Evolutionary conservation across 2,113 vertebrate species (phyloP), one percentile per base, ranked within the genome.

Genomic region (Sciurus niger): DNA sequence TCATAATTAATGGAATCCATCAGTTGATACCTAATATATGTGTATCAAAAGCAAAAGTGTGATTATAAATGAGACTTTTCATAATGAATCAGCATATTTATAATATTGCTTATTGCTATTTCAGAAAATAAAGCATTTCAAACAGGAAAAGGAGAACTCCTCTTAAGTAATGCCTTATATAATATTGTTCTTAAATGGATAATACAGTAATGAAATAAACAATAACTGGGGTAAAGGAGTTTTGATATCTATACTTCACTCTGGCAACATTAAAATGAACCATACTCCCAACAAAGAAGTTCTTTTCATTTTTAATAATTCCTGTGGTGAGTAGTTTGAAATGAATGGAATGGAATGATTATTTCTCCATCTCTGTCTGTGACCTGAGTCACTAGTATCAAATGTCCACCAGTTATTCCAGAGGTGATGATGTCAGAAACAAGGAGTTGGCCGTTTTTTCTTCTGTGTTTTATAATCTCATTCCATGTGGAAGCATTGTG

Each of bases 271-370:
- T 92, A 95, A 91, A 95, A 92, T 72, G 96, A 95, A 95, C 73
- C 37, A 16, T n/a, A 70, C 32, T 94, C 92, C 40, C 85, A 95
- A 86, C 93, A 96, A 90, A 96, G 78, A 88, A 89, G 78, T 91
- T 90, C 79, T 96, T 97, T 96, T 90, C 93, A 90, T 95, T 97
- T 97, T 96, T 93, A 97, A 96, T 93, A 89, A 97, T 96, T 97
- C 92, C 89, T 97, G 72, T 73, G 94, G 86, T 63, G 83, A 97
- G 84, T 83, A 87, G 92, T 93, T 97, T 72, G 90, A 96, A 97
- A 92, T 90, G 89, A 96, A 95, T 92, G 91, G 88, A 96, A 84
- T 90, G 79, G 79, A 90, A 93, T 76, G 51, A 74, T 91, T 97
- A 40, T 84, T 97, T 97, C 73, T 88, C 96, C 84, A 32, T 95